Conservation (phyloP, 2,113 vertebrate species). For the Todiramphus chloris region DNA sequence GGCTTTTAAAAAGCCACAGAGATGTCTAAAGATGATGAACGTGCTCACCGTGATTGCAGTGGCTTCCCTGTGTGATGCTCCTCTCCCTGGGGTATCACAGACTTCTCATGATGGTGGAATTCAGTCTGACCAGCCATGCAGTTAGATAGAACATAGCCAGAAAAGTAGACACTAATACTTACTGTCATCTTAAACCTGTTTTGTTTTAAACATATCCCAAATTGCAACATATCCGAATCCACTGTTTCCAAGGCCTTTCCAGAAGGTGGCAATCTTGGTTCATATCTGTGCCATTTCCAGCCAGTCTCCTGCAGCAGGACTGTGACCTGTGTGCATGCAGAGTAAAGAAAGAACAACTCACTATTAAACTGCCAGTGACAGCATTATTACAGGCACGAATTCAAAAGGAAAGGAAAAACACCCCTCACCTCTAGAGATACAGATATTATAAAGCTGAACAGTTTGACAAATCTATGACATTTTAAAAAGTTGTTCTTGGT, state of each 20-base stretch:
- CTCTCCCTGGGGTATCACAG: accelerated
- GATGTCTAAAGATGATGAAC: neutral
- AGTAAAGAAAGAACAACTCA: neutral
- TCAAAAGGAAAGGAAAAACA: neutral
- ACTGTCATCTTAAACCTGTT: neutral
- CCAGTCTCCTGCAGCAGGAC: neutral
- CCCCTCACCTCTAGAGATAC: neutral
- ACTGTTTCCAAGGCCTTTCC: neutral
- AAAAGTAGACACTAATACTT: neutral
- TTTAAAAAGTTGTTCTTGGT: neutral
- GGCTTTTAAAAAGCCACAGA: neutral
- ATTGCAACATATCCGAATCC: accelerated
- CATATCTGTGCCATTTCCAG: neutral
- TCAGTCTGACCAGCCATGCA: neutral
- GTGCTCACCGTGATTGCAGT: accelerated
- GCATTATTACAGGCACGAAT: neutral
- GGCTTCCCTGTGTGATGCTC: accelerated
- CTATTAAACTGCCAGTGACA: neutral
- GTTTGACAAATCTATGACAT: neutral
- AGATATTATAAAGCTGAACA: neutral
- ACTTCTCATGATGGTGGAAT: accelerated
- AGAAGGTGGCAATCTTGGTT: slow-evolving; percentile 44
- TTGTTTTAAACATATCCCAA: too few species aligned
- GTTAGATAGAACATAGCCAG: neutral
- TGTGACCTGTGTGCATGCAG: accelerated